Evolutionary conservation across 2,888 invertebrate genomes (phyloP), one percentile per base, ranked within the genome.

Genomic region (Apamea sordens): DNA sequence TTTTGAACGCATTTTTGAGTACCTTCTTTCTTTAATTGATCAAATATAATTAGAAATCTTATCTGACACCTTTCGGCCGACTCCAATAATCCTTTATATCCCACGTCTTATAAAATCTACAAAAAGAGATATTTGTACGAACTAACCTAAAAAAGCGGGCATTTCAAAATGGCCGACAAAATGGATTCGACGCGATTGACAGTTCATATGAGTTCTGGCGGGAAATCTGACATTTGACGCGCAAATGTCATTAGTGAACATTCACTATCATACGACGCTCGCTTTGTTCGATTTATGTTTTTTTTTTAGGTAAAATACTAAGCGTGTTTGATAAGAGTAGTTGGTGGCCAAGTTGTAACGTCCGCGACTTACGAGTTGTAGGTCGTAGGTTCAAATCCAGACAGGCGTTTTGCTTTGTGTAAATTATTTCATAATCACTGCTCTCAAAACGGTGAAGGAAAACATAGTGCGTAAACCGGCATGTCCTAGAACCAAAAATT

Each of bases 191-290:
- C 53, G 15, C 79, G 87, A 89, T 92, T 90, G 92, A 90, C 91
- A 91, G 85, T 83, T 80, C 88, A 84, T 88, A 89, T 91, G 88
- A 79, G 85, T 86, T 89, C 86, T 90, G 90, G 92, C 90, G 91
- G 89, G 84, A 91, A 92, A 92, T 92, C 87, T 92, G 94, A 93
- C 94, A 89, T 90, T 89, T 92, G 92, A 92, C 88, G 87, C 73
- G 79, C 82, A 91, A 92, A 91, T 89, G 92, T 91, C 92, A 91
- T 91, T 93, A 92, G 77, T 74, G 83, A 76, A 77, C 64, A 71
- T 83, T 82, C 28, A 56, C 21, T 56, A 53, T 32, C 41, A 3
- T 13, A 28, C 11, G n/a, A n/a, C 21, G 13, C 18, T 41, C 64
- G 64, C 32, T 79, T 32, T 77, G 68, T 73, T 59, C 7, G 47